A percentile compares a stretch with the other conserved stretches of the same genome.
phyloP scores from a whole-genome alignment of 2,888 invertebrate genomes.

The Scrobipalpa costella region DNA sequence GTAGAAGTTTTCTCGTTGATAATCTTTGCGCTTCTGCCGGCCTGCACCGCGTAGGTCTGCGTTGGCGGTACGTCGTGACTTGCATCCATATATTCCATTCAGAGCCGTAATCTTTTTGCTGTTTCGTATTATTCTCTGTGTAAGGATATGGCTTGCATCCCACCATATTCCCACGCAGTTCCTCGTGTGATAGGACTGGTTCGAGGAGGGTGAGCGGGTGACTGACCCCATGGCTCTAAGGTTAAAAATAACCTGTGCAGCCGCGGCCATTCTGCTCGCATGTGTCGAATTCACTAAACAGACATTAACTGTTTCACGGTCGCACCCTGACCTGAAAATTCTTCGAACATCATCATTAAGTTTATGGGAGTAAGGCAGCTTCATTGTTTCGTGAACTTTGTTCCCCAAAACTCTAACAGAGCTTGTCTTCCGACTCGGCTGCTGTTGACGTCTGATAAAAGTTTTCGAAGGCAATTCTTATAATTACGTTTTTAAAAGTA shows the following conservation, averaged over 20 bases:
- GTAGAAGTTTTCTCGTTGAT: background rate
- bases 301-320: constrained; percentile 79
- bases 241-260: constrained; percentile 78
- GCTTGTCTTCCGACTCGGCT: background rate
- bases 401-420: background rate
- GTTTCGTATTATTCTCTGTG: constrained; percentile 29
- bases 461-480: background rate
- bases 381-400: background rate
- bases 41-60: constrained; percentile 1
- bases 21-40: constrained; percentile 2
- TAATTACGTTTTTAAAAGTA: background rate
- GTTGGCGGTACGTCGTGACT: constrained; percentile 24
- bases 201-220: constrained; percentile 74
- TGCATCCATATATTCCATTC: constrained; percentile 27
- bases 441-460: background rate
- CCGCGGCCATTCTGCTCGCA: constrained; percentile 77
- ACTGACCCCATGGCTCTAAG: constrained; percentile 76
- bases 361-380: constrained; percentile 7
- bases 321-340: constrained; percentile 75
- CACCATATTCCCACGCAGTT: constrained; percentile 77
- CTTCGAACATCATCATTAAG: constrained; percentile 51
- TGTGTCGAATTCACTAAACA: constrained; percentile 80
- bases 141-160: constrained; percentile 57
- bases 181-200: constrained; percentile 77
- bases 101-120: constrained; percentile 24